Evolutionary conservation across 2,797 vertebrate genomes (phyloP), one percentile per base, ranked within the genome.

Genomic region (Tenualosa thibaudeaui): DNA sequence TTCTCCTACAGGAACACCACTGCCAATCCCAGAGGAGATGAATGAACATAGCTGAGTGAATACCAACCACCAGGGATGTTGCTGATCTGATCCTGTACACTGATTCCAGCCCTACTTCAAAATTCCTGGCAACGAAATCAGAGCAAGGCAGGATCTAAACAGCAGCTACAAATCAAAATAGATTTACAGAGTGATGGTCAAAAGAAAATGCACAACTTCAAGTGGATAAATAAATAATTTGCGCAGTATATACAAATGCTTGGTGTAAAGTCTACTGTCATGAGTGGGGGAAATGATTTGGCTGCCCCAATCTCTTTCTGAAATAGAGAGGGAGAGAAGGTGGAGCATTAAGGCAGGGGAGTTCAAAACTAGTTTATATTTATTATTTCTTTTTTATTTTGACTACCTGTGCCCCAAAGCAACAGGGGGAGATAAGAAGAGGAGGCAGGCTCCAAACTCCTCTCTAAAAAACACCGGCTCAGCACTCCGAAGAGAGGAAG

Each of bases 311-410:
- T 43, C 4, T 75, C 68, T 75, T 40, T 75, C 68, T 40, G 68
- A 19, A 15, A 31, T 43, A 15, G 31, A 75, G 26, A 68, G 31
- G 31, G 26, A 40, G 46, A 46, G 46, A 7, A 46, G 5, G 65
- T 37, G 31, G 5, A 71, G 31, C 5, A 75, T 75, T 26, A 75
- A 75, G 68, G 68, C 68, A 43, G 26, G 3, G 26, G 26, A 75
- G 68, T 75, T 75, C 68, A 75, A 75, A 75, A 75, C 31, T 19
- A 75, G 68, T 75, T 62, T 22, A 62, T 62, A 24, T 37, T 13
- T 10, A 31, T 68, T 12, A 4, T 68, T 68, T 68, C 1, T 68
- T 75, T 19, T 13, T 75, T 75, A 3, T 26, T 22, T 8, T 12
- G n/a, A 15, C 54, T 46, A 0, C 7, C 60, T 5, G 60, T 62